Percentiles rank a stretch among this genome's conserved stretches.
phyloP scores from a whole-genome alignment of 2,113 vertebrate genomes.

The Rattus rattus region DNA sequence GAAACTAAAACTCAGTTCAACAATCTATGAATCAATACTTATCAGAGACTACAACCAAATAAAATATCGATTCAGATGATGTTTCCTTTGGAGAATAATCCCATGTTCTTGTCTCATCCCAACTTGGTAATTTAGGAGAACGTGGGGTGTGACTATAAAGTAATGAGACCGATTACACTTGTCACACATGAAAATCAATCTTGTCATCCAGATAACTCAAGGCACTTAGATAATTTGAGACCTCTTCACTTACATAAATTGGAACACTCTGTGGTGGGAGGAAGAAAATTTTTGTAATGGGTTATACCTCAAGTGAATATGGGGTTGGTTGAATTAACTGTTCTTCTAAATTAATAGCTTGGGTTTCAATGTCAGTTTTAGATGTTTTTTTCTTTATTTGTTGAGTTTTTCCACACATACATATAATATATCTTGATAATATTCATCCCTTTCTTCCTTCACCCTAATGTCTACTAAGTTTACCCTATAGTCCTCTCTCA shows the following conservation, averaged over 20 bases:
- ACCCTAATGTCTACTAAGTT: background rate
- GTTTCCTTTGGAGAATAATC: conserved; percentile 72
- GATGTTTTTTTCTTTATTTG: background rate
- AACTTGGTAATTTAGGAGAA: conserved; percentile 75
- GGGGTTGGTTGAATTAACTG: background rate
- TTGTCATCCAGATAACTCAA: conserved; percentile 67
- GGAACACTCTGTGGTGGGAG: background rate
- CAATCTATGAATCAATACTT: conserved; percentile 75
- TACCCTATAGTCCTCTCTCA: background rate
- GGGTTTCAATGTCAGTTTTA: conserved; percentile 55
- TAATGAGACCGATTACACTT: conserved; percentile 67
- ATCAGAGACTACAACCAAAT: conserved; percentile 72
- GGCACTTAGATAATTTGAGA: conserved; percentile 61
- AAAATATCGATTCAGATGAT: conserved; percentile 66
- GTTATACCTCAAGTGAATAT: conserved; percentile 56
- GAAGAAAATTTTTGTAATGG: conserved; percentile 48
- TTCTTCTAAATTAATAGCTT: conserved; percentile 50
- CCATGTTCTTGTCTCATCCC: conserved; percentile 67
- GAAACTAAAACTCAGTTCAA: conserved; percentile 53
- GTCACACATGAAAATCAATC: conserved; percentile 69
- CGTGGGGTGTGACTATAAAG: conserved; percentile 70
- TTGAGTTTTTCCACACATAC: background rate
- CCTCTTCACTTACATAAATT: conserved; percentile 53
- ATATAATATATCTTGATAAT: background rate
- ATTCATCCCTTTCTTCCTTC: background rate